Evolutionary conservation across 2,797 vertebrate species (phyloP), one percentile per base, ranked within the genome.

Genomic region (Avahi laniger): DNA sequence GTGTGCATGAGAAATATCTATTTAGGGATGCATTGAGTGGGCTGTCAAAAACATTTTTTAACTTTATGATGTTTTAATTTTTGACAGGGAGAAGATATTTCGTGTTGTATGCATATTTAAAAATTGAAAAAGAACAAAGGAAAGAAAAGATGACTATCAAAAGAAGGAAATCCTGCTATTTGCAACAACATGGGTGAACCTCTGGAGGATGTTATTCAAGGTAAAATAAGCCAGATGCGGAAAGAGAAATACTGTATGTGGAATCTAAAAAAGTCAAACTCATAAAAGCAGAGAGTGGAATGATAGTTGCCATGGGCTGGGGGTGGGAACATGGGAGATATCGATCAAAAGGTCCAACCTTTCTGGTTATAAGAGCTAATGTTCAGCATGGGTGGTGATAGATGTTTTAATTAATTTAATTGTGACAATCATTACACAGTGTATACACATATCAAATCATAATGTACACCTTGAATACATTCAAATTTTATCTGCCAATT

Each of bases 101-200:
- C 26, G 33, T 70, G 30, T 84, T 79, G 6, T 5, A 38, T 63
- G 5, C 24, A 35, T 75, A 91, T 75, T 84, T 48, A 86, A 80
- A 95, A 89, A 15, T 88, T 48, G 28, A 72, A 26, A 54, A n/a
- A 54, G 88, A 96, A 67, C 10, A 70, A 89, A 93, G 61, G 75
- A 38, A 96, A 78, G 7, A 75, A 89, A 93, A 78, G 75, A 38
- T 7, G 52, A 63, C 61, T 30, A 61, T 80, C 22, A 91, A 35
- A 30, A 76, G 41, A 70, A 79, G 41, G 72, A n/a, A 80, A 80
- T 63, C 65, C n/a, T 81, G 28, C 14, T 43, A 46, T 73, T 54
- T 73, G 17, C 46, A 70, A 72, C 26, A 63, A 63, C 3, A 22
- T 46, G 43, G 54, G 61, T 79, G 81, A 79, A 50, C 6, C 30